Base-by-base conservation (phyloP, 2,113 vertebrate genomes). In the Oryzias melastigma region DNA sequence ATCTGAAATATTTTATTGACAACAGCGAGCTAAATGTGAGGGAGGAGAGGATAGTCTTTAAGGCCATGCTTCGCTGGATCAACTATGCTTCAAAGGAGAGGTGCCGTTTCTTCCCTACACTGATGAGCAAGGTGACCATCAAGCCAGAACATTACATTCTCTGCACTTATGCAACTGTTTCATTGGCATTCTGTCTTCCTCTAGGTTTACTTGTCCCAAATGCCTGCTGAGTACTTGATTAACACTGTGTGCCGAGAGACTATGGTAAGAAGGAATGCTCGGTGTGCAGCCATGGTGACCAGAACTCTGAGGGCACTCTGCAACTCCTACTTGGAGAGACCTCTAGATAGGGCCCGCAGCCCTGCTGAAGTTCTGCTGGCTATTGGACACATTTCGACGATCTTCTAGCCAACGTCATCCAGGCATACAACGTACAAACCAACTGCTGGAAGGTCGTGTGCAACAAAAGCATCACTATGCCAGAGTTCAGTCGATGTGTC, bases 1-100 rank as follows among this genome's bases (percentile, higher is more conserved):
- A 94, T 62, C 79, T 96, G 8, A 66, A 73, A 51, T 75, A 88
- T 18, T 84, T 95, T 59, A 89, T 94, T 0, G 89, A 90, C 44
- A 25, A 58, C 0, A 52, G 78, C 1, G 67, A 75, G 52, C 52
- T 79, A 48, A 64, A 58, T 24, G 71, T 64, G 29, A 68, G n/a
- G 25, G 46, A 64, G 56, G 67, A 73, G 68, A 53, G 55, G 7
- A 4, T 6, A 3, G 71, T 72, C 43, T 82, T 82, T 29, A 63
- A 78, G 60, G 75, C 79, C 14, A 13, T 82, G 7, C 59, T 75
- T n/a, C 49, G 16, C 13, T 82, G 79, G 75, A 51, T 78, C 40
- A 2, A 14, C 25, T 51, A 51, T 7, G 48, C 59, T 25, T 54
- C 40, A 0, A 50, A 62, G 59, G 59, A 71, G 17, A 67, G 75